phyloP scores from a whole-genome alignment of 2,113 vertebrate species.

The Sturnus vulgaris region DNA sequence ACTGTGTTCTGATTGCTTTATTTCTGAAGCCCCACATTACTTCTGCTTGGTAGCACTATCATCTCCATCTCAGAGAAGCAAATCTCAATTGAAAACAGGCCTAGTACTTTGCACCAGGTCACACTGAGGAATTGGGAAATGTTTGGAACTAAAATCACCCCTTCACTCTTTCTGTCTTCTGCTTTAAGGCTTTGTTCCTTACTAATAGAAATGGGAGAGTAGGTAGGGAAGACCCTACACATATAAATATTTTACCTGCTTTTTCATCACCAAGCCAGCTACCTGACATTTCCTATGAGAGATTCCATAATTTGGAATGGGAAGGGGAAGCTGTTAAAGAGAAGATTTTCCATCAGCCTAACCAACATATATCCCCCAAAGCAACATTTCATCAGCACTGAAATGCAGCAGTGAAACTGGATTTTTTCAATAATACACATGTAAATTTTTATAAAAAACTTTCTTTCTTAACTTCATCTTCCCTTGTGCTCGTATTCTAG shows the following conservation, averaged over 20 bases:
- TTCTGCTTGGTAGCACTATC: neutral
- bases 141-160: neutral
- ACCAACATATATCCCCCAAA: neutral
- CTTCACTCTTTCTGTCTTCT: neutral
- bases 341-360: neutral
- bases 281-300: neutral
- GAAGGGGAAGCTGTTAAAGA: neutral
- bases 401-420: neutral
- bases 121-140: neutral
- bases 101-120: neutral
- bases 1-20: neutral
- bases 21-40: neutral
- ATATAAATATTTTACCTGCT: neutral
- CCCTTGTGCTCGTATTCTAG: neutral
- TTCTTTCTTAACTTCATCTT: neutral
- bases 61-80: neutral
- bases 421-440: neutral
- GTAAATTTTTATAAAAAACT: neutral
- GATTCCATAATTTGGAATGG: neutral
- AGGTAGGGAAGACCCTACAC: rapidly evolving
- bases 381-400: neutral
- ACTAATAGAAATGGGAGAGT: neutral
- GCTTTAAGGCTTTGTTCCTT: neutral
- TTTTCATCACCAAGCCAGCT: neutral
- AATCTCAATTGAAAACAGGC: neutral